Percentiles rank a stretch among this genome's conserved stretches.
Conservation (phyloP, 2,113 vertebrate species). For the Hyla sarda region DNA sequence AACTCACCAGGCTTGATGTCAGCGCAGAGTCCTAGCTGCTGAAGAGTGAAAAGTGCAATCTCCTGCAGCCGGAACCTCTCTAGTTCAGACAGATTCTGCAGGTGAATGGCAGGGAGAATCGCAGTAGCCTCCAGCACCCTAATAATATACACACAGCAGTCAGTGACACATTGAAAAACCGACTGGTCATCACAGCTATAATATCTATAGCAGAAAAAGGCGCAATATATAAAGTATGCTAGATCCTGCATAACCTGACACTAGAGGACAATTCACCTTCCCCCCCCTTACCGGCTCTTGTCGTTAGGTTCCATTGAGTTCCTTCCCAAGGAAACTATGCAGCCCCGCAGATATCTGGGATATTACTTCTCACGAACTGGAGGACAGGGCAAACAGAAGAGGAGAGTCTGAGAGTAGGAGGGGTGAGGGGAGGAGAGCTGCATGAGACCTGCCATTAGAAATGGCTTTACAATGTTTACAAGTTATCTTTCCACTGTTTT, state of each 20-base stretch:
- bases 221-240: neutral
- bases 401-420: neutral
- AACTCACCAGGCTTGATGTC: slow-evolving; percentile 27
- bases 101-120: neutral
- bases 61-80: slow-evolving; percentile 41
- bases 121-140: slow-evolving; percentile 19
- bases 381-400: neutral
- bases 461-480: neutral
- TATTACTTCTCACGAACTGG: neutral
- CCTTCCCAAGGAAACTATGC: neutral
- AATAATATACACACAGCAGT: neutral
- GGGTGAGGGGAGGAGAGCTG: neutral
- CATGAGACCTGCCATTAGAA: neutral
- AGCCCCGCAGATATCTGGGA: neutral
- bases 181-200: neutral
- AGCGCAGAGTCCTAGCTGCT: neutral
- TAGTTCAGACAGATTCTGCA: slow-evolving; percentile 42
- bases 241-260: neutral
- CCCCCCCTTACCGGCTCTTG: neutral
- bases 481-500: neutral
- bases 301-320: neutral
- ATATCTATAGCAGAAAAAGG: neutral
- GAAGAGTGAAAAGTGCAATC: neutral
- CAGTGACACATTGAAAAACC: no score
- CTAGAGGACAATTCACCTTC: neutral